Percentiles rank a stretch among this genome's conserved stretches.
Conservation (phyloP, 2,113 vertebrate species). For the Aphelocoma coerulescens region DNA sequence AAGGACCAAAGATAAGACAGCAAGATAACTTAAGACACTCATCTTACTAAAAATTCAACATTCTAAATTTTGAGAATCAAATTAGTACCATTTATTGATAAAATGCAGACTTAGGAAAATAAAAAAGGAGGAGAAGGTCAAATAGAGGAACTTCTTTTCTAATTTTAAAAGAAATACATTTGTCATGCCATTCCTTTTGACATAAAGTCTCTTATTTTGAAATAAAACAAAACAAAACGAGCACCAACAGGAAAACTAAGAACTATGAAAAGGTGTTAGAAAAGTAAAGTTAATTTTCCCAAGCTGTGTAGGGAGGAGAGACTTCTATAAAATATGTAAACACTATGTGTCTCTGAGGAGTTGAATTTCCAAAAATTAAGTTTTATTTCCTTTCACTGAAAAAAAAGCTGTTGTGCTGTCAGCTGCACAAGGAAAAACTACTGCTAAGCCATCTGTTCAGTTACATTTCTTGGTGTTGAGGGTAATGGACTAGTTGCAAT, state of each 20-base stretch:
- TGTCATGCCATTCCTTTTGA: background rate
- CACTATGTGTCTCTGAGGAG: too few species aligned
- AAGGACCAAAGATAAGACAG: background rate
- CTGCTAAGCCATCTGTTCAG: too few species aligned
- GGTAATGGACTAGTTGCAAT: too few species aligned
- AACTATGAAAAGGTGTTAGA: background rate
- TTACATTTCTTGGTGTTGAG: too few species aligned
- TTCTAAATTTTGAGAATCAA: background rate
- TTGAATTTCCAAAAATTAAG: too few species aligned
- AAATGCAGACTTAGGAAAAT: background rate
- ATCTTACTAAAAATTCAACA: background rate
- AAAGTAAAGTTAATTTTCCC: background rate
- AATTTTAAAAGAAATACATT: background rate
- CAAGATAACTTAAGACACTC: background rate
- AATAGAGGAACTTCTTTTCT: fast-evolving
- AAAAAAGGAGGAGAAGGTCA: background rate
- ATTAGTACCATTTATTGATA: background rate
- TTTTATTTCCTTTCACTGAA: too few species aligned
- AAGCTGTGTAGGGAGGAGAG: too few species aligned
- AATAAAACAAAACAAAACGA: background rate
- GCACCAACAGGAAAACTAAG: background rate
- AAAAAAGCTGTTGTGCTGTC: too few species aligned
- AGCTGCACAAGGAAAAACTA: too few species aligned
- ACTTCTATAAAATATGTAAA: too few species aligned
- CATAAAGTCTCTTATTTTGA: background rate